A percentile compares a stretch with the other conserved stretches of the same genome.
phyloP scores from a whole-genome alignment of 2,888 invertebrate genomes.

The Cheilosia scutellata region DNA sequence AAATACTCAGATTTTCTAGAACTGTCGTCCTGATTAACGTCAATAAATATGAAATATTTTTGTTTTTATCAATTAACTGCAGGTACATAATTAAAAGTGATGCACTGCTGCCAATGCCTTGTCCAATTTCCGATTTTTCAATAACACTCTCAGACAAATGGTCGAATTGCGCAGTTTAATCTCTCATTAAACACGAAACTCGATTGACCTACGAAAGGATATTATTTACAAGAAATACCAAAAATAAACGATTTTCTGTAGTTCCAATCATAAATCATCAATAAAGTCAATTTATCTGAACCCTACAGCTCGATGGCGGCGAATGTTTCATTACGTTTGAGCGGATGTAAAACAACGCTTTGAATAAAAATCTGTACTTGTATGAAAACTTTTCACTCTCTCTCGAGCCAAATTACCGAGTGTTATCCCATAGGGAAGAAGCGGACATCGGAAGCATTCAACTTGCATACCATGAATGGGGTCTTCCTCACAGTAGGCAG shows the following conservation, averaged over 20 bases:
- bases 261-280: slow-evolving; percentile 40
- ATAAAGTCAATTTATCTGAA: slow-evolving; percentile 18
- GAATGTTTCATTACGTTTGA: slow-evolving; percentile 2
- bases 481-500: background rate
- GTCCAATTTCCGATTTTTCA: too few species aligned
- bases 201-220: background rate
- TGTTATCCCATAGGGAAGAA: background rate
- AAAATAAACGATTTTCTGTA: slow-evolving; percentile 12
- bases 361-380: slow-evolving; percentile 1
- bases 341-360: background rate
- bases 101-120: too few species aligned
- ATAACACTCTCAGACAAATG: too few species aligned
- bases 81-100: too few species aligned
- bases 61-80: too few species aligned
- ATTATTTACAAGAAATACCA: background rate
- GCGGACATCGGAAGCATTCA: background rate
- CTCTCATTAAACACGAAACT: background rate
- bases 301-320: too few species aligned
- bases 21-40: too few species aligned
- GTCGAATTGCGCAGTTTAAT: background rate
- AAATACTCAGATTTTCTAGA: too few species aligned
- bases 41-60: too few species aligned
- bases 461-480: background rate
- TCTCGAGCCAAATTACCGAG: background rate
- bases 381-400: background rate